Evolutionary conservation across 1,140 invertebrate genomes (phyloP).

Genomic region (Hypsibius dujardini): DNA sequence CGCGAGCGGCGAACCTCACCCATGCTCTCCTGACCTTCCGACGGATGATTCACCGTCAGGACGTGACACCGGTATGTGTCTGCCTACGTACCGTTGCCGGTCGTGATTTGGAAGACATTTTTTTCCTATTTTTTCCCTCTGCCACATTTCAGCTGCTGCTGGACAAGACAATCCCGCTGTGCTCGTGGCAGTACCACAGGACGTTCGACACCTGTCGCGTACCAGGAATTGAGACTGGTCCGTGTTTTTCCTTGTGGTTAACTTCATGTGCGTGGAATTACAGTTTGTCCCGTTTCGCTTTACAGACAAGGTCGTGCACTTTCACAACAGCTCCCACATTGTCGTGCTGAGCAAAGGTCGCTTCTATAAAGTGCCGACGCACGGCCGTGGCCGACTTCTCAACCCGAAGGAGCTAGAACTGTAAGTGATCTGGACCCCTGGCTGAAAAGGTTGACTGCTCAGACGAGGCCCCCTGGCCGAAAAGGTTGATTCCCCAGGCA

Average conservation of each 20-base stretch:
- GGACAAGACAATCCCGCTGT: constrained; percentile 77
- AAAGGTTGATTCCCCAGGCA: too few relatives aligned
- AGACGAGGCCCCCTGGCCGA: too few relatives aligned
- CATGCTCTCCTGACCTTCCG: constrained; percentile 66
- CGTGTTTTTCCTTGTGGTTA: constrained; percentile 24
- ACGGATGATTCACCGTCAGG: constrained; percentile 71
- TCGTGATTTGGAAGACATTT: too few relatives aligned
- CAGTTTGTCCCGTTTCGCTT: not conserved
- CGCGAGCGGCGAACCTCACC: constrained; percentile 72
- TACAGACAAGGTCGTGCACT: constrained; percentile 42
- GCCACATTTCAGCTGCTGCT: constrained; percentile 48
- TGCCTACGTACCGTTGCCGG: too few relatives aligned
- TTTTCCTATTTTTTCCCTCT: too few relatives aligned
- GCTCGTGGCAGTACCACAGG: constrained; percentile 93
- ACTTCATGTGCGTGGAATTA: too few relatives aligned
- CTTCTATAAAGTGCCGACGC: constrained; percentile 82
- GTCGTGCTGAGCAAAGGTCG: constrained; percentile 80
- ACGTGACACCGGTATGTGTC: constrained; percentile 60
- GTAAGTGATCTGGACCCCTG: constrained; percentile 27
- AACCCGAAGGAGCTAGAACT: constrained; percentile 71
- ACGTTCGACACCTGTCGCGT: constrained; percentile 88
- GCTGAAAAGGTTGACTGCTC: too few relatives aligned
- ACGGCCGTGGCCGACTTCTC: constrained; percentile 54
- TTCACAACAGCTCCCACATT: constrained; percentile 75
- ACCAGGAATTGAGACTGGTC: constrained; percentile 78